Conservation (phyloP, 2,888 invertebrate species). For the Dysmachus trigonus region DNA sequence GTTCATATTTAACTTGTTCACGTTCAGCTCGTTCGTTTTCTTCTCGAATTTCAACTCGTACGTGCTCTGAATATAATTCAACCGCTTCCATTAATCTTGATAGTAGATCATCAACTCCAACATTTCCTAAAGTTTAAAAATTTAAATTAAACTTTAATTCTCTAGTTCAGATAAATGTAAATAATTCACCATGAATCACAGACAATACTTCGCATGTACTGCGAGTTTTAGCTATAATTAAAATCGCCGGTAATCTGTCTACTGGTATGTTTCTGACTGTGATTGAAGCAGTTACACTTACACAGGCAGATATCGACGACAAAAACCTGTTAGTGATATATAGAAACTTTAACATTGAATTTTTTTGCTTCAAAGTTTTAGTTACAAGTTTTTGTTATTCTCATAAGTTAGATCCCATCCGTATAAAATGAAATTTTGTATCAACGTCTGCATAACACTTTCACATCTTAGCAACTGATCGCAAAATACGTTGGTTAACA, state of each 20-base stretch:
- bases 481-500: slow-evolving; percentile 96
- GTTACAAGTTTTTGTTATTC: slow-evolving; percentile 82
- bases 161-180: not conserved
- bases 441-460: slow-evolving; percentile 87
- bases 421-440: slow-evolving; percentile 91
- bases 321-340: slow-evolving; percentile 70
- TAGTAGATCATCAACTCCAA: slow-evolving; percentile 88
- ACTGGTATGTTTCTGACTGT: slow-evolving; percentile 86
- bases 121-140: slow-evolving; percentile 67
- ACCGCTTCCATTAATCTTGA: slow-evolving; percentile 87
- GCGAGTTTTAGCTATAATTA: slow-evolving; percentile 88
- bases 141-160: not conserved
- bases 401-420: slow-evolving; percentile 97
- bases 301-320: slow-evolving; percentile 76
- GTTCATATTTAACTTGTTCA: slow-evolving; percentile 89
- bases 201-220: slow-evolving; percentile 90
- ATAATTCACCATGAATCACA: slow-evolving; percentile 80
- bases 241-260: slow-evolving; percentile 87
- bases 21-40: slow-evolving; percentile 90
- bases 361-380: not conserved
- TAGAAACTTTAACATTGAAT: not conserved
- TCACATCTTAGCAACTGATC: slow-evolving; percentile 92
- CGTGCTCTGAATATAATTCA: slow-evolving; percentile 83
- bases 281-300: slow-evolving; percentile 84
- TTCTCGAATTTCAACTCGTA: slow-evolving; percentile 78